These are phyloP conservation scores for Naja naja DNA, from an alignment of 2,113 vertebrate species.

Conservation along the genomic window DNA sequence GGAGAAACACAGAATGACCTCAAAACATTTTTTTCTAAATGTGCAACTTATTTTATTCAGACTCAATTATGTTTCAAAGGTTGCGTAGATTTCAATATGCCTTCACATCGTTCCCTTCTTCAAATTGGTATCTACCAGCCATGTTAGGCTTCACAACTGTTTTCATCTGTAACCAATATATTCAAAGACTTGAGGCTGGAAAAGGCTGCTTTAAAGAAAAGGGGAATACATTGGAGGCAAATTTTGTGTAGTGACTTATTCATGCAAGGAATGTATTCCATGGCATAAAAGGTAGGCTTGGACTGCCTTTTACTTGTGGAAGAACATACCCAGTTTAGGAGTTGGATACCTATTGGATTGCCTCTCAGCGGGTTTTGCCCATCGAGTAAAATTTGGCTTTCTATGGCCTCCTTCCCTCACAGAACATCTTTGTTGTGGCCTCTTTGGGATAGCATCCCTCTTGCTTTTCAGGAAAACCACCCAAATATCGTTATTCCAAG, in stretches of 20 bases:
- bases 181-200: not conserved
- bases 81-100: not conserved
- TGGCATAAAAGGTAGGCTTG: not conserved
- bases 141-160: not conserved
- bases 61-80: not conserved
- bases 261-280: not conserved
- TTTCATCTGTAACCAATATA: not conserved
- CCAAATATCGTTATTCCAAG: not conserved
- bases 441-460: not conserved
- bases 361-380: not conserved
- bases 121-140: not conserved
- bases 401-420: not conserved
- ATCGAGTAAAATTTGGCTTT: not conserved
- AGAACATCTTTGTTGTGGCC: not conserved
- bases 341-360: not conserved
- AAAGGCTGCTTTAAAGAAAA: not conserved
- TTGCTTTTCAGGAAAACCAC: not conserved
- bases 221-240: not conserved
- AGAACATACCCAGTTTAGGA: not conserved
- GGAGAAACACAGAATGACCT: not conserved
- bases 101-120: not conserved
- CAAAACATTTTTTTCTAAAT: not conserved
- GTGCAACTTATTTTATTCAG: not conserved
- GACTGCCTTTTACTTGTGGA: not conserved
- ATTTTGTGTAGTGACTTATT: not conserved